Evolutionary conservation across 2,113 vertebrate species (phyloP).

Genomic region (Erpornis zantholeuca): DNA sequence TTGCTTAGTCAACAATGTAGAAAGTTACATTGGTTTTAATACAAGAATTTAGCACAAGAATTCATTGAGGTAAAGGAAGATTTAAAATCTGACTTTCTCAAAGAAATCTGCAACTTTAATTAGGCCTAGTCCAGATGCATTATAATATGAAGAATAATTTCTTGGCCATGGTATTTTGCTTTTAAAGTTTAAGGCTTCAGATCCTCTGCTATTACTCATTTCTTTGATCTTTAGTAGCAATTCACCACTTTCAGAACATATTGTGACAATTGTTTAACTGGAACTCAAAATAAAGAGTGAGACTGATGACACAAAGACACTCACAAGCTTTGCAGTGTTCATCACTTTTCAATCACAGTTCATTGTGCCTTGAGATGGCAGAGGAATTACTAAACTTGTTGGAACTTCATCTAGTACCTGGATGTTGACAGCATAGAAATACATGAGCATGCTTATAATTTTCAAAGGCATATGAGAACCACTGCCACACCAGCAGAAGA

Average conservation of each 20-base stretch:
- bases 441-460: background rate
- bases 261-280: background rate
- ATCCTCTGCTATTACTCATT: background rate
- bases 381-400: background rate
- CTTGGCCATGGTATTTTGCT: background rate
- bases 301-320: background rate
- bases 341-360: background rate
- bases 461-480: background rate
- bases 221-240: background rate
- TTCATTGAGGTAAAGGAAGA: background rate
- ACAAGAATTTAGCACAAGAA: background rate
- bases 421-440: background rate
- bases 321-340: background rate
- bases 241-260: background rate
- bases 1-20: background rate
- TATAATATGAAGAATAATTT: background rate
- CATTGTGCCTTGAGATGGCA: background rate
- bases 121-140: background rate
- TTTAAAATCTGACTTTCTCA: background rate
- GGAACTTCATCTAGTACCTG: background rate
- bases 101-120: background rate
- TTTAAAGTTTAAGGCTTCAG: background rate
- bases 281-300: background rate
- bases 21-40: background rate
- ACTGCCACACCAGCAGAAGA: background rate